Evolutionary conservation across 1,140 invertebrate species (phyloP).

Genomic region (Procambarus clarkii): DNA sequence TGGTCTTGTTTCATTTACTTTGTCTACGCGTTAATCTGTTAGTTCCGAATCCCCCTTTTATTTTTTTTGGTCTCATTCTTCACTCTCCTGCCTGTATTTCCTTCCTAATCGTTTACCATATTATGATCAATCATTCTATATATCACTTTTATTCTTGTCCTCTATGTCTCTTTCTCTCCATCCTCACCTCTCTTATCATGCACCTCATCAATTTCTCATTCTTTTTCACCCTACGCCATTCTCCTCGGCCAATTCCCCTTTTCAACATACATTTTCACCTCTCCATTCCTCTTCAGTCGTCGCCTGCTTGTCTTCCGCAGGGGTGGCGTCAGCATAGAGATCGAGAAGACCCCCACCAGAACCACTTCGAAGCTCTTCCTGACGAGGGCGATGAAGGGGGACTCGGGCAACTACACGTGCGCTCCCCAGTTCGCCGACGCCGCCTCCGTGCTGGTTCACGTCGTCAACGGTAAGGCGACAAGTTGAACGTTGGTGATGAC

Average conservation of each 20-base stretch:
- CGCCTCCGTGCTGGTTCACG: conserved; percentile 62
- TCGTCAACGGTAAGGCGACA: conserved; percentile 56
- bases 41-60: too few species aligned
- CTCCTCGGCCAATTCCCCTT: neutral
- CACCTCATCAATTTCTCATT: neutral
- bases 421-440: conserved; percentile 53
- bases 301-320: conserved; percentile 8
- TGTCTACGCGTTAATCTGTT: too few species aligned
- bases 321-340: conserved; percentile 90
- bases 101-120: too few species aligned
- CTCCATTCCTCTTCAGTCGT: neutral
- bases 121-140: too few species aligned
- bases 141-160: too few species aligned
- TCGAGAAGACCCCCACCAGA: conserved; percentile 87
- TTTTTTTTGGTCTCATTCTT: too few species aligned
- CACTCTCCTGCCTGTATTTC: too few species aligned
- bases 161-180: too few species aligned
- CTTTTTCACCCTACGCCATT: neutral
- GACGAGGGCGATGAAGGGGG: conserved; percentile 41
- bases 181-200: too few species aligned
- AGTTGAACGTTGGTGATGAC: neutral
- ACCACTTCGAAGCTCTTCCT: conserved; percentile 85
- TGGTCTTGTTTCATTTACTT: too few species aligned
- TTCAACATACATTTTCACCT: neutral
- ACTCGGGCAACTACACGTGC: conserved; percentile 70